Percentiles rank a stretch among this genome's conserved stretches.
phyloP scores from a whole-genome alignment of 2,113 vertebrate genomes.

The Amazona guildingii region DNA sequence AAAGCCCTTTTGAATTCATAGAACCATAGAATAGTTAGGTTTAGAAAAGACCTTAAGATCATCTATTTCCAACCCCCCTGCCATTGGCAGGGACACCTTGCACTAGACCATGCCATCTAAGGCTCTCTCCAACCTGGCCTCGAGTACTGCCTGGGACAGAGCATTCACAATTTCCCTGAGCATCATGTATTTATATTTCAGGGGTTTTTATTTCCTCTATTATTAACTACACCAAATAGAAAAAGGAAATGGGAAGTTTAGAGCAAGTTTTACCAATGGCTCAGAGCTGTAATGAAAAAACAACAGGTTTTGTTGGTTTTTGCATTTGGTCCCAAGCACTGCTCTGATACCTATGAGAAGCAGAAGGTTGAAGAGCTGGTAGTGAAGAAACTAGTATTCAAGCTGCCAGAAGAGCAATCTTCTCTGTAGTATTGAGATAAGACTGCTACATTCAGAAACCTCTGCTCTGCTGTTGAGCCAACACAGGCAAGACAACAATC shows the following conservation, averaged over 20 bases:
- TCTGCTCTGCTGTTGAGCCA: background rate
- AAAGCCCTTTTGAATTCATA: background rate
- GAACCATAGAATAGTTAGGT: background rate
- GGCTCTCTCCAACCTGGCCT: background rate
- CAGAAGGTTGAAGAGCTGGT: background rate
- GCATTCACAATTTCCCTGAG: background rate
- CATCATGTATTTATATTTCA: background rate
- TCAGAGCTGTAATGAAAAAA: background rate
- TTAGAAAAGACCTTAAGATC: background rate
- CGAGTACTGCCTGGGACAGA: background rate
- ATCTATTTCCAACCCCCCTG: background rate
- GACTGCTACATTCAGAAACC: background rate
- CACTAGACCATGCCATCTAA: background rate
- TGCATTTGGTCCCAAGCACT: background rate
- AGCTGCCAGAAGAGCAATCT: background rate
- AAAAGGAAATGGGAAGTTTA: background rate
- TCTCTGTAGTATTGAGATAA: background rate
- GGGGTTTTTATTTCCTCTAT: fast-evolving
- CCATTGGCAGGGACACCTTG: background rate
- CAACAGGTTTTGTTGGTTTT: background rate
- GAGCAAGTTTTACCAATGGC: background rate
- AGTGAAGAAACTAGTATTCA: background rate
- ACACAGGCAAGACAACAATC: background rate
- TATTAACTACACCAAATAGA: background rate
- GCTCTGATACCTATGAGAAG: background rate